A percentile compares a stretch with the other conserved stretches of the same genome.
phyloP scores from a whole-genome alignment of 2,113 vertebrate species.

The Harpagus bidentatus region DNA sequence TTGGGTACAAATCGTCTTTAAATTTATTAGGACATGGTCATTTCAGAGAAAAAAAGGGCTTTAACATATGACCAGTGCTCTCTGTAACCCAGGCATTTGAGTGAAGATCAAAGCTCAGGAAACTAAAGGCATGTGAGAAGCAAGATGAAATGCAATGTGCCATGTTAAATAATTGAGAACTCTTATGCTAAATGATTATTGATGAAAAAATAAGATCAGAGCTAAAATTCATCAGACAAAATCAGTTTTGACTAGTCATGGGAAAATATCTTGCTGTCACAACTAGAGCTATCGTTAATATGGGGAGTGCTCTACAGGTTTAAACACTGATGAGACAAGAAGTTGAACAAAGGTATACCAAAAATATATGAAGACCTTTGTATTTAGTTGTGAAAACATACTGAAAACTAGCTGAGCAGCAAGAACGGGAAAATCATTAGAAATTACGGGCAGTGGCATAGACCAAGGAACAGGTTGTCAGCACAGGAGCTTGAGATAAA shows the following conservation, averaged over 20 bases:
- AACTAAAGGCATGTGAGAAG: neutral
- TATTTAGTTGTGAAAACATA: neutral
- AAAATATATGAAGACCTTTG: neutral
- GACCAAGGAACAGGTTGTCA: neutral
- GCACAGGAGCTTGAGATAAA: neutral
- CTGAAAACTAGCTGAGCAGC: neutral
- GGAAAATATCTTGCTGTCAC: neutral
- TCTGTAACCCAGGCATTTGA: neutral
- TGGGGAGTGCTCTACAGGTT: neutral
- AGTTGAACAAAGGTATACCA: neutral
- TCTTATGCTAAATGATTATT: neutral
- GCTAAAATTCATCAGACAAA: neutral
- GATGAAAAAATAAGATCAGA: neutral
- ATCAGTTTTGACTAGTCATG: neutral
- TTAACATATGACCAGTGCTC: neutral
- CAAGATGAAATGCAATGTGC: neutral
- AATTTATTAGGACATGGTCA: neutral
- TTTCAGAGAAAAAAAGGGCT: neutral
- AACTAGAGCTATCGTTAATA: neutral
- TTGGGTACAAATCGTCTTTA: neutral
- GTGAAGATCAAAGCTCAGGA: neutral
- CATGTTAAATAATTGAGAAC: neutral
- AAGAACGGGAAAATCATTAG: neutral
- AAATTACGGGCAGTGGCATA: neutral
- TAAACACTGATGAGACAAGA: neutral